A percentile compares a stretch with the other conserved stretches of the same genome.
These are phyloP conservation scores for Cotesia vestalis DNA, from an alignment of 1,140 invertebrate genomes.

Conservation along the genomic window DNA sequence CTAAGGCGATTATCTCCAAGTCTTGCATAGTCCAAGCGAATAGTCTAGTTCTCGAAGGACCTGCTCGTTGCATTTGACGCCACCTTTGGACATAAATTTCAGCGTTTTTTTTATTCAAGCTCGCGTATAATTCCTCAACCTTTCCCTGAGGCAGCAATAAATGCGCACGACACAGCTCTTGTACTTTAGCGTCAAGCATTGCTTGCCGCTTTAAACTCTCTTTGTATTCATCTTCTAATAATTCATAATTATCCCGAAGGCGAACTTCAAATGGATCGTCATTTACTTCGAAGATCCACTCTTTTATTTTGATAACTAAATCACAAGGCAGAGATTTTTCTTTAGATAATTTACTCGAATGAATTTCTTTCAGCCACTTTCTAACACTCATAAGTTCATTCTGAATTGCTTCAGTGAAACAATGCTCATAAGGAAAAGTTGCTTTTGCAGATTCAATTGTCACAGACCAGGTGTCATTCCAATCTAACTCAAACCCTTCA, in stretches of 20 bases:
- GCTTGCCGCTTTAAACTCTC: slow-evolving; percentile 92
- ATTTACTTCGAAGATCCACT: slow-evolving; percentile 88
- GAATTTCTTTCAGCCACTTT: slow-evolving; percentile 90
- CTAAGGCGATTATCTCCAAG: slow-evolving; percentile 83
- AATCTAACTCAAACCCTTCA: slow-evolving; percentile 74
- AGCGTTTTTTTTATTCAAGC: slow-evolving; percentile 87
- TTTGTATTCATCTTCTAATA: slow-evolving; percentile 95
- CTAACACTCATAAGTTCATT: slow-evolving; percentile 89
- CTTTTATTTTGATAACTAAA: slow-evolving; percentile 86
- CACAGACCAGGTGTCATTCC: slow-evolving; percentile 79
- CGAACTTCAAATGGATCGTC: slow-evolving; percentile 99
- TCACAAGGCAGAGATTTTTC: slow-evolving; percentile 83
- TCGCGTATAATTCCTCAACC: slow-evolving; percentile 89
- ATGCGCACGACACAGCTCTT: slow-evolving; percentile 81
- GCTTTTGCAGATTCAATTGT: slow-evolving; percentile 77
- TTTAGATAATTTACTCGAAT: slow-evolving; percentile 42
- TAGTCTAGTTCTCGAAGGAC: slow-evolving; percentile 78
- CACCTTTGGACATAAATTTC: slow-evolving; percentile 95
- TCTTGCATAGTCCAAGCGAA: slow-evolving; percentile 84
- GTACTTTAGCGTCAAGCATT: slow-evolving; percentile 89
- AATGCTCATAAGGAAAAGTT: slow-evolving; percentile 91
- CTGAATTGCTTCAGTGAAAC: slow-evolving; percentile 92
- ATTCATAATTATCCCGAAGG: slow-evolving; percentile 93
- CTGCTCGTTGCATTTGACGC: slow-evolving; percentile 78
- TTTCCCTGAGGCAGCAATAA: slow-evolving; percentile 84